A percentile compares a stretch with the other conserved stretches of the same genome.
phyloP scores from a whole-genome alignment of 2,888 invertebrate species.

The Diaperis boleti region DNA sequence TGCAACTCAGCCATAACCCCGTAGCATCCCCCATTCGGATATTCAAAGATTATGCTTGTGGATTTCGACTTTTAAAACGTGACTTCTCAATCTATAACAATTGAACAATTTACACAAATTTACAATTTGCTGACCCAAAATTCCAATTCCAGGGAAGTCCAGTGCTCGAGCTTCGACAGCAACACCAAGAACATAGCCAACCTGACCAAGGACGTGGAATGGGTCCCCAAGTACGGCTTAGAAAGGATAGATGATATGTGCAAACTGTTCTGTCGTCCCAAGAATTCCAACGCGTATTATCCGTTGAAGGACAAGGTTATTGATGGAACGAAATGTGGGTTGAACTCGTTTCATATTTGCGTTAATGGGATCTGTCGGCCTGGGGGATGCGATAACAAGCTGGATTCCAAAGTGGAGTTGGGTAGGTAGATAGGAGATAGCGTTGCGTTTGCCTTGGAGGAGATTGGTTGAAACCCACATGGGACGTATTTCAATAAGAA shows the following conservation, averaged over 20 bases:
- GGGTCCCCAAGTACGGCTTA: slow-evolving; percentile 87
- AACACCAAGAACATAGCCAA: slow-evolving; percentile 77
- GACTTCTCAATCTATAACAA: no score
- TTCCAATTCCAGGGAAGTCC: slow-evolving; percentile 79
- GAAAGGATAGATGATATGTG: slow-evolving; percentile 73
- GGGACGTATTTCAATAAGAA: no score
- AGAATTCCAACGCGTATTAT: slow-evolving; percentile 76
- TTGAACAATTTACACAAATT: no score
- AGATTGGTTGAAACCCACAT: no score
- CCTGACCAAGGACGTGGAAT: slow-evolving; percentile 75
- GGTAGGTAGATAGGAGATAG: no score
- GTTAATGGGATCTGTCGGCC: slow-evolving; percentile 85
- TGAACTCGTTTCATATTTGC: slow-evolving; percentile 84
- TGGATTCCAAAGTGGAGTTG: slow-evolving; percentile 78
- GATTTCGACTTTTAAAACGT: no score
- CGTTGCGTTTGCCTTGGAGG: no score
- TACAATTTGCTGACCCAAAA: no score
- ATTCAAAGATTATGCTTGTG: no score
- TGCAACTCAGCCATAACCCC: no score
- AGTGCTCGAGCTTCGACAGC: slow-evolving; percentile 81
- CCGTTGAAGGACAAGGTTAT: slow-evolving; percentile 78
- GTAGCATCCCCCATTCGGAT: no score
- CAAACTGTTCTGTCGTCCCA: slow-evolving; percentile 81
- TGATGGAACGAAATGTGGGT: slow-evolving; percentile 86
- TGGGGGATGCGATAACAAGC: slow-evolving; percentile 87